phyloP scores from a whole-genome alignment of 2,888 invertebrate genomes.

The Chrysomela aeneicollis region DNA sequence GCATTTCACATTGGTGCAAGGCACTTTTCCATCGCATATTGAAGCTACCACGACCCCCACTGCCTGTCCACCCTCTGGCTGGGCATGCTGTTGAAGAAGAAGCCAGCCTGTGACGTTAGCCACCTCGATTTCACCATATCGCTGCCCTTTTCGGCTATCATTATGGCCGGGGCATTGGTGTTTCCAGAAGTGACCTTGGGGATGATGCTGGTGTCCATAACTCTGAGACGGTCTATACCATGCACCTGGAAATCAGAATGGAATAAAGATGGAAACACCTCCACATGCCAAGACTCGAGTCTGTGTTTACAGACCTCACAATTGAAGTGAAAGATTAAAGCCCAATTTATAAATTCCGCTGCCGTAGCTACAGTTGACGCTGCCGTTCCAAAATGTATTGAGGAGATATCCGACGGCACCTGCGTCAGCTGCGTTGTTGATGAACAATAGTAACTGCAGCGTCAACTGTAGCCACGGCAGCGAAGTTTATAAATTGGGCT shows the following conservation, averaged over 20 bases:
- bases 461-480: too few species aligned
- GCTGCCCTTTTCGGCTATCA: conserved; percentile 73
- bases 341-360: too few species aligned
- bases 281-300: too few species aligned
- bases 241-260: conserved; percentile 62
- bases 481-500: too few species aligned
- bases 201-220: conserved; percentile 76
- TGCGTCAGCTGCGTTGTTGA: too few species aligned
- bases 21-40: conserved; percentile 27
- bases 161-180: conserved; percentile 74
- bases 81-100: conserved; percentile 54
- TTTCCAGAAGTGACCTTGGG: conserved; percentile 72
- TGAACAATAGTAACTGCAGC: too few species aligned
- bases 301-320: too few species aligned
- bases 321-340: too few species aligned
- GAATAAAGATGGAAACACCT: background rate
- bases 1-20: too few species aligned
- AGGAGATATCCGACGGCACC: too few species aligned
- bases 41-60: conserved; percentile 52
- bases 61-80: conserved; percentile 55
- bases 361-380: too few species aligned
- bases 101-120: conserved; percentile 61
- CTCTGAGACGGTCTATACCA: conserved; percentile 71
- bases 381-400: too few species aligned
- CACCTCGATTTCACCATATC: conserved; percentile 72